Base-by-base conservation (phyloP, 2,113 vertebrate species). In the Myocastor coypus region DNA sequence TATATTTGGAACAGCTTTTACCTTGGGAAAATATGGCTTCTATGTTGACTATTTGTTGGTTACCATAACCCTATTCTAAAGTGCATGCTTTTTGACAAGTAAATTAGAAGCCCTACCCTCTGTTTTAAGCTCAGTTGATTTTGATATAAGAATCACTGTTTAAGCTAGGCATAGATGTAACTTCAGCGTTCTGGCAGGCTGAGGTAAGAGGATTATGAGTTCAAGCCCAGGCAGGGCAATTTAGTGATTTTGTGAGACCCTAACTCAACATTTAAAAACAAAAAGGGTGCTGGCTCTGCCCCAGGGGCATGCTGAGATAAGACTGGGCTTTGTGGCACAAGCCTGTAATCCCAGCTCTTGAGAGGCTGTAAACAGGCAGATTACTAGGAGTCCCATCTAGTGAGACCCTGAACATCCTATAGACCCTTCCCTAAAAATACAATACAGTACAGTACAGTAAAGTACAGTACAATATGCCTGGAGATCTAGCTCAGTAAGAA, bases 1-100 rank as follows among this genome's bases (percentile, higher is more conserved):
- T 83, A 1, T 3, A 10, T 93, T 83, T 63, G 10, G 61, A 42
- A 73, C 64, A 78, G 61, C 7, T 78, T 95, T 95, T 91, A 77
- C 59, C 32, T 91, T 88, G 78, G 40, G 46, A 75, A 95, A 59
- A 85, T 92, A 32, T 34, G 46, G 78, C 32, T 94, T 84, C 30
- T 37, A 30, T 91, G 19, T 66, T 46, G 69, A 84, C 37, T 6
- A 37, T 57, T 71, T 32, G 46, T 78, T 89, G 40, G 22, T 92
- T 85, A 66, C 71, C 78, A 5, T 87, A 61, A 68, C 81, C 92
- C 32, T 61, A 68, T 22, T 40, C 37, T 86, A 42, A 26, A 28
- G 1, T 73, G n/a, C 26, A 30, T 86, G 50, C 26, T 89, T 85
- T 68, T 61, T 92, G 85, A 82, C 69, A 89, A 80, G 40, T n/a